Evolutionary conservation across 23 tunicate species (phyloP).

Genomic region (Halocynthia roretzi): DNA sequence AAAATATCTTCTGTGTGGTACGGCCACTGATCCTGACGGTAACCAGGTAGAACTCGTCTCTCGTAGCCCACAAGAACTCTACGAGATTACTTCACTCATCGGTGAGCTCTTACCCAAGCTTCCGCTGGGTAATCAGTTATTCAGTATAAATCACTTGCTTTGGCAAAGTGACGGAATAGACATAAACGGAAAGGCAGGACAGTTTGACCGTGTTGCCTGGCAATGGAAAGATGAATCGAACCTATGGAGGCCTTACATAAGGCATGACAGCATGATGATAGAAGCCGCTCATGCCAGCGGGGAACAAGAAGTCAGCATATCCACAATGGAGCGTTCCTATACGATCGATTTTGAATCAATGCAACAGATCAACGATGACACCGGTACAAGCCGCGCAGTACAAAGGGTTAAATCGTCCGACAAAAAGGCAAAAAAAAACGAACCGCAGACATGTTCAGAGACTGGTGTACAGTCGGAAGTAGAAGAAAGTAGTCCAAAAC

Average conservation of each 20-base stretch:
- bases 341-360: slow-evolving; percentile 54
- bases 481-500: background rate
- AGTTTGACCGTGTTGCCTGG: slow-evolving; percentile 29
- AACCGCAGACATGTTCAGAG: background rate
- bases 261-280: slow-evolving; percentile 63
- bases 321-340: slow-evolving; percentile 42
- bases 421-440: background rate
- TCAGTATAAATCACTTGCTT: slow-evolving; percentile 39
- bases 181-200: background rate
- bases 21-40: slow-evolving; percentile 32
- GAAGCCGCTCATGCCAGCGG: slow-evolving; percentile 69
- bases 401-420: slow-evolving; percentile 19
- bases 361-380: slow-evolving; percentile 82
- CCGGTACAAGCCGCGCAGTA: slow-evolving; percentile 46
- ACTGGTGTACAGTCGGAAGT: background rate
- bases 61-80: slow-evolving; percentile 73
- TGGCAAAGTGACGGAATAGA: slow-evolving; percentile 9
- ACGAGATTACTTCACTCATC: slow-evolving; percentile 70
- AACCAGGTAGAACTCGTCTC: slow-evolving; percentile 51
- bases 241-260: slow-evolving; percentile 52
- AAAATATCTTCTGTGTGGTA: slow-evolving; percentile 72
- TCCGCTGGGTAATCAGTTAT: slow-evolving; percentile 72
- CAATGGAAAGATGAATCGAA: slow-evolving; percentile 69
- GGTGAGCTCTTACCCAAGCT: slow-evolving; percentile 72
- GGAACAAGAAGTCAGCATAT: slow-evolving; percentile 54